Base-by-base conservation (phyloP, 2,113 vertebrate species). In the Rhabdornis inornatus region DNA sequence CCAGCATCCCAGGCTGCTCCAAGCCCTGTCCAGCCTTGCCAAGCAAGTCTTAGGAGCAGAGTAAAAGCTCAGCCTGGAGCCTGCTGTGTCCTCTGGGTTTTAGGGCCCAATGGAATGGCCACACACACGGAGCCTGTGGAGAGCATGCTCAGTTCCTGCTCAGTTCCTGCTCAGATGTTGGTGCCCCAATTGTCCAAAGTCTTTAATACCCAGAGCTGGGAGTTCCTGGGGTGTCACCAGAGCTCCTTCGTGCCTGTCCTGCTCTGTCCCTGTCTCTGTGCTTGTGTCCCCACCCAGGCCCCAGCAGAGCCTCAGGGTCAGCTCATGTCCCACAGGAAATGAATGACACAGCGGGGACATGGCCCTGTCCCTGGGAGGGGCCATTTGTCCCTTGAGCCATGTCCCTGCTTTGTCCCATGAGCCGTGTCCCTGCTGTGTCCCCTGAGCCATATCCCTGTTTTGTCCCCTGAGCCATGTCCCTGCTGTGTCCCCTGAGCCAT, bases 201-300 rank as follows among this genome's bases (percentile, higher is more conserved):
- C 45, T 70, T 80, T 33, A 79, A 56, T 4, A 28, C 33, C 15
- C 25, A 8, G 25, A 83, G 24, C 79, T 64, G 56, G 22, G 17
- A 7, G 13, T 10, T 10, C 63, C 50, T 49, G 69, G 11, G 42
- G 4, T 40, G 57, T 53, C 47, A 2, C 14, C n/a, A 28, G 83
- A 71, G 87, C 61, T 78, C 42, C 37, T n/a, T 30, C 10, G 9
- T 65, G 52, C 40, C 55, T n/a, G 59, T 64, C 68, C 15, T 22
- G 1, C 56, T 42, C 66, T 44, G 40, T 69, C 25, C 63, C 44
- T 25, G 56, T 70, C 80, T 83, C 77, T 66, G 57, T 30, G 3
- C 25, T 44, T 9, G 1, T 2, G 7, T 47, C 42, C 30, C 40
- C 0, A 3, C 49, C 49, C 49, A 15, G 13, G 0, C 52, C 57